Evolutionary conservation across 23 tunicate genomes (phyloP).

Genomic region (Trididemnum nubilum): DNA sequence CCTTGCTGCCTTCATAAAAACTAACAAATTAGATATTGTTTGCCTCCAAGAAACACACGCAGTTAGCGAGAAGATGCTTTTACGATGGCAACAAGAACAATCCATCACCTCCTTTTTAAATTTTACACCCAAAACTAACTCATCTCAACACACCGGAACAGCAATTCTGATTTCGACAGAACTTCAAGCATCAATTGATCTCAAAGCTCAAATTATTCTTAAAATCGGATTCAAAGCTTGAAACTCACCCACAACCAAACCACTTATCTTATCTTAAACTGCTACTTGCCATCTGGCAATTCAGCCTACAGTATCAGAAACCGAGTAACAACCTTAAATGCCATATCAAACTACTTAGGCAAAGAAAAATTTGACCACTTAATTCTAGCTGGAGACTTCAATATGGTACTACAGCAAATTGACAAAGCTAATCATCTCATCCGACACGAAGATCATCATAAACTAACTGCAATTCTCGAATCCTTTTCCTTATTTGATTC

Average conservation of each 20-base stretch:
- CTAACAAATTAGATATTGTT: neutral
- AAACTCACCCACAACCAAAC: neutral
- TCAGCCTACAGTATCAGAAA: neutral
- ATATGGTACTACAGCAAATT: neutral
- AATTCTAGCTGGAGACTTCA: slow-evolving; percentile 14
- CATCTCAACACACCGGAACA: neutral
- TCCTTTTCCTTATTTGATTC: neutral
- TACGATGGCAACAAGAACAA: neutral
- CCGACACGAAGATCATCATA: neutral
- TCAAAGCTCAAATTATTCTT: neutral
- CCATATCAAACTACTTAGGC: neutral
- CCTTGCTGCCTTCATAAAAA: neutral
- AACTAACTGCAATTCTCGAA: neutral
- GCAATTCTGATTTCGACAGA: neutral
- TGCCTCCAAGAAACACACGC: slow-evolving; percentile 4
- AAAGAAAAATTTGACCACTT: neutral
- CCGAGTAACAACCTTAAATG: neutral
- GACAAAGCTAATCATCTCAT: too few species aligned
- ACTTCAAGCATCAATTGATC: neutral
- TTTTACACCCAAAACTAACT: neutral
- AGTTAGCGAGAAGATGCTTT: neutral
- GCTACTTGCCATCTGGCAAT: neutral
- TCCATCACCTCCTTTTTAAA: neutral
- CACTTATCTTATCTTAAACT: neutral
- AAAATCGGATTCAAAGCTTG: neutral